Evolutionary conservation across 2,797 vertebrate genomes (phyloP).

Genomic region (Gallinago nigripennis): DNA sequence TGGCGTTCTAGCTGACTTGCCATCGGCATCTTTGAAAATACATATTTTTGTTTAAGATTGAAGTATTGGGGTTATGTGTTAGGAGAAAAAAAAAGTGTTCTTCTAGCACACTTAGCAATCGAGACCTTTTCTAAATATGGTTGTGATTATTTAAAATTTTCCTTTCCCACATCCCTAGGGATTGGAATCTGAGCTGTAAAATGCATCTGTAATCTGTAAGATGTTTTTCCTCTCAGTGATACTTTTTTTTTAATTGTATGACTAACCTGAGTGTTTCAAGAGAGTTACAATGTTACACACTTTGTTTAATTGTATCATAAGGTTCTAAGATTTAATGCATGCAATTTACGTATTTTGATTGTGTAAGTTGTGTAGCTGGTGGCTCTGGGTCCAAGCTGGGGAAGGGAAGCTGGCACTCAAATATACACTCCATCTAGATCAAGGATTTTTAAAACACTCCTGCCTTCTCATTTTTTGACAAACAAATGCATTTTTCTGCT

Average conservation of each 20-base stretch:
- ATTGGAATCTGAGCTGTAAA: background rate
- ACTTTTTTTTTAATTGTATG: background rate
- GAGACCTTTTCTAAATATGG: background rate
- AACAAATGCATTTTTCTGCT: background rate
- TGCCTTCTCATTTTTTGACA: background rate
- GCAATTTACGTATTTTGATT: background rate
- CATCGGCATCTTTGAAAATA: background rate
- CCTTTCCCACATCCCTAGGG: fast-evolving
- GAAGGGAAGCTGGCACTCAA: background rate
- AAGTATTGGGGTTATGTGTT: background rate
- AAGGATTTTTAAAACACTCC: background rate
- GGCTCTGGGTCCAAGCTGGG: background rate
- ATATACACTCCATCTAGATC: background rate
- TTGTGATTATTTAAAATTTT: background rate
- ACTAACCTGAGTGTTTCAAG: background rate
- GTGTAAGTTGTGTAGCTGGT: background rate
- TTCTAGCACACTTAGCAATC: background rate
- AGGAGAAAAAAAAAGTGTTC: background rate
- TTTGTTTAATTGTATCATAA: background rate
- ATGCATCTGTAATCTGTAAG: background rate
- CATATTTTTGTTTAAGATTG: background rate
- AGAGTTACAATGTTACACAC: background rate
- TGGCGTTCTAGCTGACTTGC: background rate
- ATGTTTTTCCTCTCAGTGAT: background rate
- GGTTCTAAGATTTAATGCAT: background rate